phyloP scores from a whole-genome alignment of 2,888 invertebrate species.

The Tetragonisca angustula region DNA sequence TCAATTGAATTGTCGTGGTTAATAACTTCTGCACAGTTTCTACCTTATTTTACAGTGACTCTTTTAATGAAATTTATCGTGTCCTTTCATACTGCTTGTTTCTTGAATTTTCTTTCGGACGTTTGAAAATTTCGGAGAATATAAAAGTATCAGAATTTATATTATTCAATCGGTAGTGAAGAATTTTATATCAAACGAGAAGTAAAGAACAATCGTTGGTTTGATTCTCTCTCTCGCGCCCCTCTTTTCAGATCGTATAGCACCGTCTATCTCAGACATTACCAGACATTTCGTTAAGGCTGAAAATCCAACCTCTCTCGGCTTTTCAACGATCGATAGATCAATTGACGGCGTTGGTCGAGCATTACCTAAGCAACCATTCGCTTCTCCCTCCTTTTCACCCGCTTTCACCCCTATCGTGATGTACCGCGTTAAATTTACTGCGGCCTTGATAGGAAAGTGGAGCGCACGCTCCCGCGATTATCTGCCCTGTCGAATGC shows the following conservation, averaged over 20 bases:
- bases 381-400: conserved; percentile 47
- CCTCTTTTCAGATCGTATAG: conserved; percentile 57
- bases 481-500: conserved; percentile 73
- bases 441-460: conserved; percentile 79
- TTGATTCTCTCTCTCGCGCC: not conserved
- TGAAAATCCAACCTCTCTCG: conserved; percentile 64
- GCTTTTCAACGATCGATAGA: conserved; percentile 74
- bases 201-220: not conserved
- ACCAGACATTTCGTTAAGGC: conserved; percentile 79
- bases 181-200: too few species aligned
- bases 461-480: conserved; percentile 73
- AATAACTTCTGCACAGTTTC: not conserved
- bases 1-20: too few species aligned
- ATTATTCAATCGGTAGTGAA: too few species aligned
- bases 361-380: conserved; percentile 68
- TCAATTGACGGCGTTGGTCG: conserved; percentile 79
- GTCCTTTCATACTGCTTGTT: too few species aligned
- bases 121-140: too few species aligned
- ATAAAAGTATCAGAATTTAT: too few species aligned
- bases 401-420: conserved; percentile 70
- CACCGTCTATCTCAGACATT: conserved; percentile 78
- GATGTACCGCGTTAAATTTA: conserved; percentile 79
- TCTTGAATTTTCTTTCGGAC: too few species aligned
- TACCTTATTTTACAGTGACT: too few species aligned
- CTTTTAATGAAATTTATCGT: too few species aligned